Conservation (phyloP, 1,140 invertebrate species). For the Aphelenchoides avenae region DNA sequence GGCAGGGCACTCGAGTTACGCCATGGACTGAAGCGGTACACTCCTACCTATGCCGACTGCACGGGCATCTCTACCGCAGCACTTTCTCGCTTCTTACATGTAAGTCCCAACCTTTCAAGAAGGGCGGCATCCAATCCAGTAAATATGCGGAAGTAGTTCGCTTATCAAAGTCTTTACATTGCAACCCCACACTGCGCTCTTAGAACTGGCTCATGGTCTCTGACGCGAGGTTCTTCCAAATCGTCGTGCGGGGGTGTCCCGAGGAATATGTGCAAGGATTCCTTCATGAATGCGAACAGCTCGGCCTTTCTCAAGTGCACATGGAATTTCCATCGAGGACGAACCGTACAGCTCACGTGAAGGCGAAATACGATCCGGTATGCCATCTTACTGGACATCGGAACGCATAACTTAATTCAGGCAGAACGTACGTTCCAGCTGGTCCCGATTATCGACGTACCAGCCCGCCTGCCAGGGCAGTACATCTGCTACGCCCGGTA, state of each 20-base stretch:
- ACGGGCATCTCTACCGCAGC: neutral
- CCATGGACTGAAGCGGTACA: neutral
- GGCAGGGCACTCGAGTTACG: too few relatives aligned
- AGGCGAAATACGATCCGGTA: neutral
- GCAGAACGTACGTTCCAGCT: conserved; percentile 3
- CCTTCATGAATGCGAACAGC: neutral
- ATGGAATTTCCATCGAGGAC: conserved; percentile 1
- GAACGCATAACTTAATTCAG: neutral
- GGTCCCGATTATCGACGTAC: neutral
- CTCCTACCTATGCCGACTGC: too few relatives aligned
- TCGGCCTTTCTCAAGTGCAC: neutral
- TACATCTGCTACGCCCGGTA: too few relatives aligned
- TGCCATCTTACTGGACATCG: neutral
- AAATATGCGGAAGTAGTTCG: too few relatives aligned
- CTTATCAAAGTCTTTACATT: too few relatives aligned
- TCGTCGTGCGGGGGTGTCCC: neutral
- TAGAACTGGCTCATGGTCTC: conserved; percentile 2
- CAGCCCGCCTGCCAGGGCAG: neutral
- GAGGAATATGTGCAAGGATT: neutral
- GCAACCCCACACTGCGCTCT: too few relatives aligned
- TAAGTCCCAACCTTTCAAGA: neutral
- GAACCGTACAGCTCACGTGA: neutral
- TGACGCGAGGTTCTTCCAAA: neutral
- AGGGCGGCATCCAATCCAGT: neutral
- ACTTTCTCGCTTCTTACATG: conserved; percentile 1